Conservation (phyloP, 1,140 invertebrate genomes). For the Pectinophora gossypiella region DNA sequence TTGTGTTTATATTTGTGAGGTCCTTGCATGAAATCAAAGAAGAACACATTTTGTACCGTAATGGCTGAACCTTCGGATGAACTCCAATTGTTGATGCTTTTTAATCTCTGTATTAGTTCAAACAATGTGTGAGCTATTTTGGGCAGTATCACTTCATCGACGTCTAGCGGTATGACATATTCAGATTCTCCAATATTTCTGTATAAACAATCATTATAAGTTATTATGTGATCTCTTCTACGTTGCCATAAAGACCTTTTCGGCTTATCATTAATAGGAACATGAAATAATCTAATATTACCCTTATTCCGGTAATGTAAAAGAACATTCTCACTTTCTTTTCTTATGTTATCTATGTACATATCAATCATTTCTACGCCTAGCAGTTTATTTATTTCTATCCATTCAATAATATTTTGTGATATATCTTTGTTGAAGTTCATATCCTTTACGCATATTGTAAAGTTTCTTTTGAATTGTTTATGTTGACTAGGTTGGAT, state of each 20-base stretch:
- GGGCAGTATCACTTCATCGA: constrained; percentile 84
- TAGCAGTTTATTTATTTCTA: constrained; percentile 80
- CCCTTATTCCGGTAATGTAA: constrained; percentile 75
- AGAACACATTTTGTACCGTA: constrained; percentile 80
- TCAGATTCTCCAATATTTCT: constrained; percentile 78
- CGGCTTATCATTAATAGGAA: constrained; percentile 69
- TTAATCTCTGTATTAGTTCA: constrained; percentile 63
- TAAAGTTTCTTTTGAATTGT: constrained; percentile 71
- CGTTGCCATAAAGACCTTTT: constrained; percentile 80
- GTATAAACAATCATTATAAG: constrained; percentile 85
- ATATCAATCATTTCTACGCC: constrained; percentile 80
- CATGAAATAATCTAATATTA: constrained; percentile 74
- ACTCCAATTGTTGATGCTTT: constrained; percentile 51
- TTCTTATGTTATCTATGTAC: constrained; percentile 78
- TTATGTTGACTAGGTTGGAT: constrained; percentile 28
- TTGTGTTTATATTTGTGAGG: constrained; percentile 31
- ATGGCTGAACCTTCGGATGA: constrained; percentile 75
- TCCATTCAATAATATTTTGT: constrained; percentile 79
- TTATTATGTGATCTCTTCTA: constrained; percentile 81
- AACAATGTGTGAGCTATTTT: constrained; percentile 76
- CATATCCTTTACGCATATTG: constrained; percentile 83
- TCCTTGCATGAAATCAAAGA: constrained; percentile 74
- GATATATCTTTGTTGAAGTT: constrained; percentile 80
- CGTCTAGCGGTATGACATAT: constrained; percentile 82
- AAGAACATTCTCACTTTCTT: constrained; percentile 74